These are phyloP conservation scores for Cebidichthys violaceus DNA, from an alignment of 2,113 vertebrate genomes.

Conservation along the genomic window DNA sequence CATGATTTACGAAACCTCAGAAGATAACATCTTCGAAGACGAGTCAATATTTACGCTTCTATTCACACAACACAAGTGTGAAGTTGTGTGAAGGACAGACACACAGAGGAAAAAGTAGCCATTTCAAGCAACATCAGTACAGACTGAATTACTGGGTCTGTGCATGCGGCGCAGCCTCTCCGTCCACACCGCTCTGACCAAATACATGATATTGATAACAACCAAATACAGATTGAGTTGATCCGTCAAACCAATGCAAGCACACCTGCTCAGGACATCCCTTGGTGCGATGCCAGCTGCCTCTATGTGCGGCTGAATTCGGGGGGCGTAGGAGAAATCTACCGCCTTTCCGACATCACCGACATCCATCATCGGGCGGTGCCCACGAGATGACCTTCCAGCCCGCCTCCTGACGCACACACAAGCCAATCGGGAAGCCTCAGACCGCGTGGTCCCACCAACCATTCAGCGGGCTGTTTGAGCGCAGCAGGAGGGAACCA, in stretches of 20 bases:
- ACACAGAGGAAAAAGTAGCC: background rate
- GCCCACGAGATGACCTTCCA: constrained; percentile 52
- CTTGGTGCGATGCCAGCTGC: background rate
- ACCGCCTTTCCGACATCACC: background rate
- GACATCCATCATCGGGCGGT: constrained; percentile 23
- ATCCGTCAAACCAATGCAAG: background rate
- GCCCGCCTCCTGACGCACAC: constrained; percentile 28
- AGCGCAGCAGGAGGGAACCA: constrained; percentile 83
- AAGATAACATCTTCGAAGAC: background rate
- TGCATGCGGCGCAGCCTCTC: background rate
- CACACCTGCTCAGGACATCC: constrained; percentile 29
- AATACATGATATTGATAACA: background rate
- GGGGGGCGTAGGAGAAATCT: background rate
- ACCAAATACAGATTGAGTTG: background rate
- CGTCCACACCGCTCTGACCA: background rate
- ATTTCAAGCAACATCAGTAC: background rate
- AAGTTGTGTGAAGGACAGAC: too few relatives aligned
- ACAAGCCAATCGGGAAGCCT: constrained; percentile 58
- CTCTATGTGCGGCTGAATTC: background rate
- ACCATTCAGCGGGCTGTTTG: constrained; percentile 52
- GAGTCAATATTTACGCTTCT: background rate
- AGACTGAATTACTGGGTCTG: background rate
- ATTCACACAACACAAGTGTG: background rate
- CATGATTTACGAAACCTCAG: background rate
- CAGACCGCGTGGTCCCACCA: constrained; percentile 59